Evolutionary conservation across 1,140 invertebrate genomes (phyloP).

Genomic region (Dufourea novaeangliae): DNA sequence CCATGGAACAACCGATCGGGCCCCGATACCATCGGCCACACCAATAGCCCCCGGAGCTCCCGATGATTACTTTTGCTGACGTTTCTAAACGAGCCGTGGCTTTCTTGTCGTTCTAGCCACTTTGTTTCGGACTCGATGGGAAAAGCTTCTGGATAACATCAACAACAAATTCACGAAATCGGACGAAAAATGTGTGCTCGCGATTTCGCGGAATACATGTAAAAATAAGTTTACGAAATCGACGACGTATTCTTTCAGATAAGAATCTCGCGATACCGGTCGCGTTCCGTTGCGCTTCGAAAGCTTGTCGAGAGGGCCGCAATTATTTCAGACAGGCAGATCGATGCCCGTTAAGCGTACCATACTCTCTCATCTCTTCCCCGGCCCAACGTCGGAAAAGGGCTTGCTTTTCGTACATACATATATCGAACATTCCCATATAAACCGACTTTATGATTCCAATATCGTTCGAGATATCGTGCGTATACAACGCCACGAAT

Average conservation of each 20-base stretch:
- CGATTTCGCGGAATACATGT: conserved; percentile 17
- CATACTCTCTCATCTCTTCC: too few species aligned
- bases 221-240: conserved; percentile 42
- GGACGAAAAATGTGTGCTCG: not conserved
- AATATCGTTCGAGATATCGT: not conserved
- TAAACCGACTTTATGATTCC: conserved; percentile 12
- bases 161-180: not conserved
- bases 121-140: not conserved
- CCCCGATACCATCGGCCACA: conserved; percentile 5
- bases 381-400: not conserved
- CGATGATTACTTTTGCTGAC: conserved; percentile 45
- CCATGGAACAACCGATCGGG: not conserved
- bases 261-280: conserved; percentile 36
- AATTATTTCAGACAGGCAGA: conserved; percentile 35
- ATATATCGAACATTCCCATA: too few species aligned
- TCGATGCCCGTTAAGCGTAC: conserved; percentile 7
- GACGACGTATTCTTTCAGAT: conserved; percentile 22
- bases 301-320: conserved; percentile 36
- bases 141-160: conserved; percentile 5
- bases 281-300: conserved; percentile 35
- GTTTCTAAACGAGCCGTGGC: conserved; percentile 28
- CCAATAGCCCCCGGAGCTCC: not conserved
- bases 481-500: not conserved
- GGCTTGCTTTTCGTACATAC: not conserved
- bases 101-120: not conserved